These are phyloP conservation scores for Hypothenemus hampei DNA, from an alignment of 1,140 invertebrate genomes.

Conservation along the genomic window DNA sequence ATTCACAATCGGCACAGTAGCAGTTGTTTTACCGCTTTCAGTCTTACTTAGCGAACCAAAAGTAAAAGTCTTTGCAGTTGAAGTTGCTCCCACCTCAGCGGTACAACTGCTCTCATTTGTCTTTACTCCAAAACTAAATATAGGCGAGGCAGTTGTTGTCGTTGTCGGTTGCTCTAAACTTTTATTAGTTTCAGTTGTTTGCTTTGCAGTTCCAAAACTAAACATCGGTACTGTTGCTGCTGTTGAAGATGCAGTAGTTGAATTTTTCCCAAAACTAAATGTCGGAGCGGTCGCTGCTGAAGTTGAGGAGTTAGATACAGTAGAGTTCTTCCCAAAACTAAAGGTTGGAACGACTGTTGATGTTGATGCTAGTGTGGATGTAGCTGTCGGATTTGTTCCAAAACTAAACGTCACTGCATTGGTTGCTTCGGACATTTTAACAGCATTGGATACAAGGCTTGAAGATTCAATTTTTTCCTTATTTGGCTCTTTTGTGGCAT, in stretches of 20 bases:
- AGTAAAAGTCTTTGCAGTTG: too few relatives aligned
- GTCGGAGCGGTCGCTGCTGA: too few relatives aligned
- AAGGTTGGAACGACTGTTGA: neutral
- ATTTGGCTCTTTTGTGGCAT: too few relatives aligned
- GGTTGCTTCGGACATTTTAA: too few relatives aligned
- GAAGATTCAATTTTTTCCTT: too few relatives aligned
- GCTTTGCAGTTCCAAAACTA: neutral
- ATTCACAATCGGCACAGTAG: too few relatives aligned
- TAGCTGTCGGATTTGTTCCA: neutral
- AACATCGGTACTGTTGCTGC: neutral
- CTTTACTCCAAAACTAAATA: constrained; percentile 27
- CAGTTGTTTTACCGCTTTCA: too few relatives aligned
- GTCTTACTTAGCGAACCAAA: too few relatives aligned
- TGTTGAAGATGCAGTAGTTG: neutral
- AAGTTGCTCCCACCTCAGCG: constrained; percentile 14
- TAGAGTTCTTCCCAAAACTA: neutral
- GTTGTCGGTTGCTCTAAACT: neutral
- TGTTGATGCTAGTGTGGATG: neutral
- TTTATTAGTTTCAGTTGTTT: neutral
- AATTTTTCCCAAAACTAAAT: constrained; percentile 8
- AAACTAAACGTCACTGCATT: too few relatives aligned
- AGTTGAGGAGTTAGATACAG: too few relatives aligned
- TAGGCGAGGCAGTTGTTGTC: constrained; percentile 15
- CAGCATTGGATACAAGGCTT: too few relatives aligned
- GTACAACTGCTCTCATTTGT: constrained; percentile 16